Evolutionary conservation across 2,113 vertebrate genomes (phyloP).

Genomic region (Hippotragus niger): DNA sequence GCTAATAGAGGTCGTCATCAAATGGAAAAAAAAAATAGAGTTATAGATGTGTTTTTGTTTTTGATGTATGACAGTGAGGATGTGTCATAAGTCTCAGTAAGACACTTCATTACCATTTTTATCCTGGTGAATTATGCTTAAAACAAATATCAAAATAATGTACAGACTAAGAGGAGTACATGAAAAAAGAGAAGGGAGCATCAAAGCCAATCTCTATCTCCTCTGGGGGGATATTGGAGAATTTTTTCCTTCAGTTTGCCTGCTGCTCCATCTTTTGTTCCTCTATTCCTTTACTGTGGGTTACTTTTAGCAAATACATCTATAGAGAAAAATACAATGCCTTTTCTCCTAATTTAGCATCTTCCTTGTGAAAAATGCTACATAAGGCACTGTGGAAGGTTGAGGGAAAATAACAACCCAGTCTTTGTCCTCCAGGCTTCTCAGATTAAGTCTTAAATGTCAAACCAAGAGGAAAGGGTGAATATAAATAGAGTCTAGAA

Average conservation of each 20-base stretch:
- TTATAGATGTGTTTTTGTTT: background rate
- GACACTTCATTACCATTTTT: constrained; percentile 23
- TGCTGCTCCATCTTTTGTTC: background rate
- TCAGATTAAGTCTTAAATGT: background rate
- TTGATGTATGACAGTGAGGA: background rate
- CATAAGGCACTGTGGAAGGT: background rate
- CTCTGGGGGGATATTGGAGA: background rate
- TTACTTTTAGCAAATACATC: background rate
- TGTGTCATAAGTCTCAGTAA: background rate
- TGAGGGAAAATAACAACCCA: background rate
- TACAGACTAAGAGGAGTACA: background rate
- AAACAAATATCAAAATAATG: constrained; percentile 36
- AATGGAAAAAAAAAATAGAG: background rate
- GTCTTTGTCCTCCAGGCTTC: background rate
- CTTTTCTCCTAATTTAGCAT: background rate
- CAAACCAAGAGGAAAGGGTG: background rate
- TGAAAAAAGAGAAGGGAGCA: background rate
- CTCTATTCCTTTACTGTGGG: background rate
- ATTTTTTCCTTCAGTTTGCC: background rate
- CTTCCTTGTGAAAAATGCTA: background rate
- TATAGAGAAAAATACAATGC: background rate
- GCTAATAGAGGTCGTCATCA: background rate
- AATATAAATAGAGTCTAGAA: background rate
- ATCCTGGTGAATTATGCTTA: background rate
- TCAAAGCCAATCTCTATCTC: background rate